Evolutionary conservation across 1,140 invertebrate species (phyloP), one percentile per base, ranked within the genome.

Genomic region (Lordiphosa collinella): DNA sequence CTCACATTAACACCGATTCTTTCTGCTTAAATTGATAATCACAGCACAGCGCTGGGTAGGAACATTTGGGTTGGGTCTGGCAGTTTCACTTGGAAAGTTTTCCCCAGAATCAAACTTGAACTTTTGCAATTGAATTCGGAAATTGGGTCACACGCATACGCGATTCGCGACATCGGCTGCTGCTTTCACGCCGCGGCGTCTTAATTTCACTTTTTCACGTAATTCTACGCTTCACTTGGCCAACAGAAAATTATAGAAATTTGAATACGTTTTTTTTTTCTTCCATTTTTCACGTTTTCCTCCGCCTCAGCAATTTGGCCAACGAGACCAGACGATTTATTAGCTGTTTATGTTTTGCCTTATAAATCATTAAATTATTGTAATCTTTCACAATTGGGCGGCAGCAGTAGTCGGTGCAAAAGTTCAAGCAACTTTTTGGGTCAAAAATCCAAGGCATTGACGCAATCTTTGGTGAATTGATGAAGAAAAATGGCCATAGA

Each of bases 161-260:
- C 37, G 25, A 22, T 9, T 40, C 14, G 32, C 32, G 8, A n/a
- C 29, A 18, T 11, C 18, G 14, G 40, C 44, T 31, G 55, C 67
- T 64, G 72, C 78, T 82, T 82, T 82, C 78, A 82, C 78, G 78
- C 78, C 18, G 65, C 43, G 50, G 69, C 64, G 68, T 63, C 66
- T 84, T 82, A 82, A 82, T 82, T 82, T 82, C 78, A 82, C 78
- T 82, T 82, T 82, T 82, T 84, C 78, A 84, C 72, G 78, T 82
- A 82, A 82, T 82, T 82, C 78, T 78, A 82, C 63, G 78, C 72
- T 84, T 82, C 78, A 82, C 76, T 82, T 82, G 76, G 66, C 34
- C 66, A 65, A 52, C 55, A 57, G 49, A 48, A 76, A 84, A 78
- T 84, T 69, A 76, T 82, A 76, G 67, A 82, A 72, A 82, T 22